Percentiles rank a stretch among this genome's conserved stretches.
Evolutionary conservation across 2,797 vertebrate species (phyloP).

Genomic region (Semotilus atromaculatus): DNA sequence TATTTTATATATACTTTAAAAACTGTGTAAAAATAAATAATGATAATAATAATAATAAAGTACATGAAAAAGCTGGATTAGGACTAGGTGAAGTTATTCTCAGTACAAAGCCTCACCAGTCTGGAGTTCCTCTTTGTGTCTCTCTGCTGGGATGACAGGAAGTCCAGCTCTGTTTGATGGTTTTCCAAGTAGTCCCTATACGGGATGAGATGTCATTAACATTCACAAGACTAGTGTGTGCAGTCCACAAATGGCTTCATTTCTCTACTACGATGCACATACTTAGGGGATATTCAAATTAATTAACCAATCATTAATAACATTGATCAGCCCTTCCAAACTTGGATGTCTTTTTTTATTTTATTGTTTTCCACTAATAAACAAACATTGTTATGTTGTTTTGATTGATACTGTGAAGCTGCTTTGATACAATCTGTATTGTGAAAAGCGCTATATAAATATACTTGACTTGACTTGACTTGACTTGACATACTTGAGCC

Average conservation of each 20-base stretch:
- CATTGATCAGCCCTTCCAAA: too few relatives aligned
- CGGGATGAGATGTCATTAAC: neutral
- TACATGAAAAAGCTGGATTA: neutral
- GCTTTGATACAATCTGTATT: too few relatives aligned
- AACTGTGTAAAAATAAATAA: neutral
- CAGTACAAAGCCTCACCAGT: constrained; percentile 81
- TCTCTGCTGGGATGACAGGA: constrained; percentile 86
- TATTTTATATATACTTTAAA: neutral
- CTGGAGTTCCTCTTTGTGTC: constrained; percentile 91
- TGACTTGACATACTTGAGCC: constrained; percentile 85
- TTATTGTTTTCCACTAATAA: too few relatives aligned
- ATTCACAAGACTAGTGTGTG: constrained; percentile 2
- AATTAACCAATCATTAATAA: too few relatives aligned
- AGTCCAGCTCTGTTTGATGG: constrained; percentile 91
- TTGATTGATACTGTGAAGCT: too few relatives aligned
- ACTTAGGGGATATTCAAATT: too few relatives aligned
- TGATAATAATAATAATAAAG: neutral
- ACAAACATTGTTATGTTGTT: too few relatives aligned
- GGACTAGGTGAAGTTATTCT: neutral
- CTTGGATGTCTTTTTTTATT: too few relatives aligned
- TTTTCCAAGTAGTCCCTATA: constrained; percentile 86
- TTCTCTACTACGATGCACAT: neutral
- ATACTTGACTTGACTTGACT: too few relatives aligned
- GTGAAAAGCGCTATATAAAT: too few relatives aligned
- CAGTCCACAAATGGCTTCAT: neutral